Base-by-base conservation (phyloP, 2,888 invertebrate species). In the Cylloceria caligata region DNA sequence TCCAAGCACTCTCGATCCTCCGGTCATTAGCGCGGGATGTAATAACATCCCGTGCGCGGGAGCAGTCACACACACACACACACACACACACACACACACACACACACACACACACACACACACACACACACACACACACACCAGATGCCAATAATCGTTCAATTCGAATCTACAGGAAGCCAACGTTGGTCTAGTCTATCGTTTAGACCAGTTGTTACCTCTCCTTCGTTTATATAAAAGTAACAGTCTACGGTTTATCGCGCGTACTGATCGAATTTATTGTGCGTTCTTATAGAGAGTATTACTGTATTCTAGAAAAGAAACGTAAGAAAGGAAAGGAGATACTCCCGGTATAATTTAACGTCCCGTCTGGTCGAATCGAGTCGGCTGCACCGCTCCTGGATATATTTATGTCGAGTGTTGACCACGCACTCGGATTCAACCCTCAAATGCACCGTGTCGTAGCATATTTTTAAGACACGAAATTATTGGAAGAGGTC, bases 11-110 rank as follows among this genome's bases (percentile, higher is more conserved):
- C 74, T 65, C 74, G 81, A 78, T 78, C 77, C 81, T 67, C 81
- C 74, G 79, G 83, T 83, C 80, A 81, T 83, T 77, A 83, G 75
- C 74, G 75, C 80, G 60, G 79, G 78, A 81, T 71, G 79, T 83
- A 83, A 83, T 81, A 83, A 83, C 74, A 81, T 83, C 76, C 80
- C 71, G 73, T 65, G 69, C 55, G 68, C 64, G 47, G 73, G 69
- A 73, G 77, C 73, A 30, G 62, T 36, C 21, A n/a, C n/a, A n/a
- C n/a, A n/a, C n/a, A n/a, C n/a, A n/a, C n/a, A n/a, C n/a, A n/a
- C n/a, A n/a, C n/a, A n/a, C n/a, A n/a, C n/a, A n/a, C n/a, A n/a
- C n/a, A n/a, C n/a, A n/a, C n/a, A n/a, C n/a, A n/a, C n/a, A n/a
- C n/a, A n/a, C n/a, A n/a, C n/a, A n/a, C n/a, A n/a, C n/a, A n/a